phyloP scores from a whole-genome alignment of 2,888 invertebrate genomes.

The Platycnemis pennipes region DNA sequence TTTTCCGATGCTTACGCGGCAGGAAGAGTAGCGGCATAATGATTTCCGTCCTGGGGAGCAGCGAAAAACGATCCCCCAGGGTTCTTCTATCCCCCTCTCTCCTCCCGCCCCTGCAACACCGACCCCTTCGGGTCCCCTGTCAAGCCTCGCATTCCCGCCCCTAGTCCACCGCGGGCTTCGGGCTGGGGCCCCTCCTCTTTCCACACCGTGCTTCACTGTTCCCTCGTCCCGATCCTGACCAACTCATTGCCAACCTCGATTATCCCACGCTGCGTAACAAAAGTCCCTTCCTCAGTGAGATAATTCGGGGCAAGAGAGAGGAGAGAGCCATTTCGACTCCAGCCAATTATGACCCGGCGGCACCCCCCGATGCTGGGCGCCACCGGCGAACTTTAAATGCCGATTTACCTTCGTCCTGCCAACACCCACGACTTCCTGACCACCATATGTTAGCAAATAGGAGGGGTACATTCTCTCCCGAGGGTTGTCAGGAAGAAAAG shows the following conservation, averaged over 20 bases:
- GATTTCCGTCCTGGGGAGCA: background rate
- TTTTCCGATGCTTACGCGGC: background rate
- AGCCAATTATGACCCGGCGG: background rate
- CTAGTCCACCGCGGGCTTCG: too few relatives aligned
- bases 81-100: too few relatives aligned
- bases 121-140: background rate
- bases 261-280: background rate
- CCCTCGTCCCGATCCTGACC: background rate
- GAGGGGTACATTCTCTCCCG: background rate
- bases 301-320: background rate
- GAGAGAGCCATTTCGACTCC: background rate
- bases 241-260: slow-evolving; percentile 1
- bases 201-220: background rate
- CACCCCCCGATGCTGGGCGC: background rate
- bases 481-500: background rate
- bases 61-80: background rate
- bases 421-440: background rate
- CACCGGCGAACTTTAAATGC: background rate
- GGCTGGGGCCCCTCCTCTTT: too few relatives aligned
- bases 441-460: background rate
- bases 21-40: background rate
- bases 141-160: background rate
- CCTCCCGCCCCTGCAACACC: too few relatives aligned
- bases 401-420: background rate
- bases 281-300: background rate